phyloP scores from a whole-genome alignment of 2,797 vertebrate species.

The Myotis myotis region DNA sequence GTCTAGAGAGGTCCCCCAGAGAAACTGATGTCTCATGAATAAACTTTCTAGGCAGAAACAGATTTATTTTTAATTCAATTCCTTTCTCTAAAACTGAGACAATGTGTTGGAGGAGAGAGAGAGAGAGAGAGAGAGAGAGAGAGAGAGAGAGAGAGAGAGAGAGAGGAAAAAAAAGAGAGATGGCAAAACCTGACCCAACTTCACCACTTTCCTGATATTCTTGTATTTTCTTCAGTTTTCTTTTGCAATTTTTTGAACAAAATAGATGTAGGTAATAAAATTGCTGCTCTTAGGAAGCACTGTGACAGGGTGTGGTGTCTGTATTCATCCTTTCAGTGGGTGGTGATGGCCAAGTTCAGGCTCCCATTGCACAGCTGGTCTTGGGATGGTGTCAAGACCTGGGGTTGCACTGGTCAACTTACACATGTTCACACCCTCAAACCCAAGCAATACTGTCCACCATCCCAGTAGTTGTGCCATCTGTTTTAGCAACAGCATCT shows the following conservation, averaged over 20 bases:
- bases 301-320: not conserved
- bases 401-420: accelerated
- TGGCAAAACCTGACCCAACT: not conserved
- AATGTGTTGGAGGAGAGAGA: not conserved
- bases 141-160: too few relatives aligned
- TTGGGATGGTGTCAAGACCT: not conserved
- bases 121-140: not conserved
- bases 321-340: not conserved
- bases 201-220: not conserved
- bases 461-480: accelerated
- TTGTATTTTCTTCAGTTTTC: not conserved
- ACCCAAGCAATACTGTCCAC: not conserved
- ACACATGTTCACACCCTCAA: not conserved
- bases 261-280: not conserved
- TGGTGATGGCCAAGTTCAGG: not conserved
- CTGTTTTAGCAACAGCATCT: not conserved
- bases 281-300: not conserved
- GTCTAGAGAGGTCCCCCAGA: not conserved
- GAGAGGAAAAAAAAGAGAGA: not conserved
- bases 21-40: not conserved
- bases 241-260: not conserved
- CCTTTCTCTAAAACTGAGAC: not conserved
- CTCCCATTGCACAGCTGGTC: not conserved
- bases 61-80: not conserved
- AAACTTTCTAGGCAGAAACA: not conserved